These are phyloP conservation scores for Vollenhovia emeryi DNA, from an alignment of 1,140 invertebrate species.

Conservation along the genomic window DNA sequence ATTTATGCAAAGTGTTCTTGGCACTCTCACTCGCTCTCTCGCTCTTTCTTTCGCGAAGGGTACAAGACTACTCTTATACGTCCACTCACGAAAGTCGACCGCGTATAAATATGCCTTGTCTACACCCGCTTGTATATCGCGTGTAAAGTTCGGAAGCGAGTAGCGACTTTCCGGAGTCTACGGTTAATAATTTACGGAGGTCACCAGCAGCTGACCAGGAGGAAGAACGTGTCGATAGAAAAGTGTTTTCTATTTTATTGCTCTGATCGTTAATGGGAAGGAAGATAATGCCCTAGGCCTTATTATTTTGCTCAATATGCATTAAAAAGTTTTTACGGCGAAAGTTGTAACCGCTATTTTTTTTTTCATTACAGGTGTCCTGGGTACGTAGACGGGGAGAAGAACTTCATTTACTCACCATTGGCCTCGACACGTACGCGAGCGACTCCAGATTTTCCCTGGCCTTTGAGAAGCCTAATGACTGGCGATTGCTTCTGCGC, in stretches of 20 bases:
- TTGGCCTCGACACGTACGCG: slow-evolving; percentile 92
- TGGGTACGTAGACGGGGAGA: slow-evolving; percentile 91
- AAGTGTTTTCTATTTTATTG: not conserved
- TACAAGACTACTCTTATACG: slow-evolving; percentile 18
- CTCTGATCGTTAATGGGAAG: not conserved
- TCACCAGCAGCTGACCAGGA: not conserved
- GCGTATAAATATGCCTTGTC: slow-evolving; percentile 50
- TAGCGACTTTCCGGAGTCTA: not conserved
- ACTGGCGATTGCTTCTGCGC: slow-evolving; percentile 91
- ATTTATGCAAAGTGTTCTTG: slow-evolving; percentile 61
- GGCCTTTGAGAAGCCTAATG: slow-evolving; percentile 91
- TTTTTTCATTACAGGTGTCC: slow-evolving; percentile 87
- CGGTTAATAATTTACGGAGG: slow-evolving; percentile 36
- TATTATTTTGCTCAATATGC: not conserved
- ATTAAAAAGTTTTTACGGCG: not conserved
- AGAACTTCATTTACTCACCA: slow-evolving; percentile 91
- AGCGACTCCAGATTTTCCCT: slow-evolving; percentile 92
- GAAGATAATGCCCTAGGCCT: not conserved
- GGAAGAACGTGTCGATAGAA: not conserved
- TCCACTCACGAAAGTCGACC: slow-evolving; percentile 25
- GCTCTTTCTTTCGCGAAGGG: not conserved
- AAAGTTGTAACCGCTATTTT: not conserved
- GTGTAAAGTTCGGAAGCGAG: slow-evolving; percentile 7
- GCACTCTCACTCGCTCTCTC: slow-evolving; percentile 5
- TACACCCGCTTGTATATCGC: slow-evolving; percentile 18